These are phyloP conservation scores for Andrena chrysosceles DNA, from an alignment of 2,888 invertebrate species.

Conservation along the genomic window DNA sequence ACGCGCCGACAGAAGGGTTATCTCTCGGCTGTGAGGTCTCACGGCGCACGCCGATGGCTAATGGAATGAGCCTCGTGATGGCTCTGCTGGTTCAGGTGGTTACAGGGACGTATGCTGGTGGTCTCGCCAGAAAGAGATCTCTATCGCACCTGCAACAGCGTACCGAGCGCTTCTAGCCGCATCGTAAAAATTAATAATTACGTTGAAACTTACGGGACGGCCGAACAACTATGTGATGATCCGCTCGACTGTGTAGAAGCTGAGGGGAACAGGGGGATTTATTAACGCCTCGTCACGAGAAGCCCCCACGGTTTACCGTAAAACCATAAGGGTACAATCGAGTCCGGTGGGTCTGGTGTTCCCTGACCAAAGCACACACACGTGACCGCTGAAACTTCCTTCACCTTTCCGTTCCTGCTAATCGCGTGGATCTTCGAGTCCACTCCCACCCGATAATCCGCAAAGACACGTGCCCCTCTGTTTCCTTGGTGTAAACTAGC, in stretches of 20 bases:
- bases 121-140: conserved; percentile 78
- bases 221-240: conserved; percentile 55
- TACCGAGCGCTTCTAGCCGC: conserved; percentile 48
- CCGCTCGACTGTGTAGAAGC: conserved; percentile 52
- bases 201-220: conserved; percentile 73
- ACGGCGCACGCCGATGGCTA: conserved; percentile 72
- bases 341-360: conserved; percentile 67
- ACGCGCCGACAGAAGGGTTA: conserved; percentile 75
- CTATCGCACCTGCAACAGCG: conserved; percentile 78
- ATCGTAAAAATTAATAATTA: conserved; percentile 83
- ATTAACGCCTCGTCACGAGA: conserved; percentile 77
- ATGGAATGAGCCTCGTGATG: conserved; percentile 68
- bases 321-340: conserved; percentile 71
- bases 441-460: conserved; percentile 53
- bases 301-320: conserved; percentile 69
- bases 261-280: conserved; percentile 38
- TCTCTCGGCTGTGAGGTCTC: conserved; percentile 65
- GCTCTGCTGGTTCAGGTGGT: conserved; percentile 64
- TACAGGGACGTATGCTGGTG: conserved; percentile 76
- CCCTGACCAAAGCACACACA: conserved; percentile 24
- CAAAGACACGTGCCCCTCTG: conserved; percentile 71
- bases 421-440: conserved; percentile 41
- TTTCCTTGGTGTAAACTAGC: neutral
- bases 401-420: conserved; percentile 18
- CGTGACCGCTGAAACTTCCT: neutral